These are phyloP conservation scores for Phataginus tricuspis DNA, from an alignment of 2,797 vertebrate species.

Conservation along the genomic window DNA sequence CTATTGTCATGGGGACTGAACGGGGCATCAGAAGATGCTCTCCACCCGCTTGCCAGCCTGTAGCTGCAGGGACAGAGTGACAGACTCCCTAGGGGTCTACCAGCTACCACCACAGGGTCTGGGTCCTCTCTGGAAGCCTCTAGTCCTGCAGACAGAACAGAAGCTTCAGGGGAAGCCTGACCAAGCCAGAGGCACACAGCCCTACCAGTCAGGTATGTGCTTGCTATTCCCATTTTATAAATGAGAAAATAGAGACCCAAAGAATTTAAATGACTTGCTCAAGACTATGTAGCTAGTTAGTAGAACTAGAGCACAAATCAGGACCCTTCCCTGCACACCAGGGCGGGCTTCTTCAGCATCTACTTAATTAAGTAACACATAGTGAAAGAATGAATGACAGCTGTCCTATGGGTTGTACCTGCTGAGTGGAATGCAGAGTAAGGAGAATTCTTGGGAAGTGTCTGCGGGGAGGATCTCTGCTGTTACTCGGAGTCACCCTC, in stretches of 20 bases:
- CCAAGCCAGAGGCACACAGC: neutral
- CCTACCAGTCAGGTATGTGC: neutral
- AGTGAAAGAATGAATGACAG: neutral
- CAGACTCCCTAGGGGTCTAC: fast-evolving
- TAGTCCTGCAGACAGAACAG: slow-evolving; percentile 8
- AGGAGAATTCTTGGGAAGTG: neutral
- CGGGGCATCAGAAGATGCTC: neutral
- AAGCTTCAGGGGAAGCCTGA: neutral
- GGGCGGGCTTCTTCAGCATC: neutral
- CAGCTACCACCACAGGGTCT: fast-evolving
- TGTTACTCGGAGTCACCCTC: neutral
- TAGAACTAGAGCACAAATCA: neutral
- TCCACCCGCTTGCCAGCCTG: neutral
- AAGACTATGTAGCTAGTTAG: neutral
- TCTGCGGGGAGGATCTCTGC: neutral
- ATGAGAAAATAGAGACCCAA: neutral
- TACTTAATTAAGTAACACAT: neutral
- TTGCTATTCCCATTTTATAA: neutral
- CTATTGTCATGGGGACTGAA: neutral
- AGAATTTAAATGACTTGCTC: neutral
- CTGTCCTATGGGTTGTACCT: neutral
- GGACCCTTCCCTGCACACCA: neutral
- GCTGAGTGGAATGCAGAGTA: too few relatives aligned
- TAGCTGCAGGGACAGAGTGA: neutral
- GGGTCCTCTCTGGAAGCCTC: fast-evolving